Conservation (phyloP, 2,888 invertebrate species). For the Protonemura montana region DNA sequence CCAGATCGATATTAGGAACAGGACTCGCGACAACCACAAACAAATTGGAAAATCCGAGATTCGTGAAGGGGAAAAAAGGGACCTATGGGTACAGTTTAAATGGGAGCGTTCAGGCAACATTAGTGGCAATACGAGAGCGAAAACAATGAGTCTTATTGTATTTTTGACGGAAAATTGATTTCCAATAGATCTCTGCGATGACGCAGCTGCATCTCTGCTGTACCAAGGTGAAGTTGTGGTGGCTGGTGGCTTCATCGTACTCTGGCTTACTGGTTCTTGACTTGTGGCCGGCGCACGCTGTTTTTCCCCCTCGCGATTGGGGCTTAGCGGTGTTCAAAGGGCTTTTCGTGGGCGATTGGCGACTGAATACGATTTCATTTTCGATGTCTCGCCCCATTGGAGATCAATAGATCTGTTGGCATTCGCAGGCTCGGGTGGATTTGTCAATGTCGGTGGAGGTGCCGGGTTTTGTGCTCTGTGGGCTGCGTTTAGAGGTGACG, state of each 20-base stretch:
- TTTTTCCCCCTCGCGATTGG: not conserved
- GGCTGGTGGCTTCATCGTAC: no score
- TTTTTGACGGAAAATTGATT: not conserved
- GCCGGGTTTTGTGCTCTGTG: not conserved
- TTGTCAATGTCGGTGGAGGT: not conserved
- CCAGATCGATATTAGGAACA: slow-evolving; percentile 1
- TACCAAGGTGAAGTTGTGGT: not conserved
- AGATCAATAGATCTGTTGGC: not conserved
- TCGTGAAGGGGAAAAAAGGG: not conserved
- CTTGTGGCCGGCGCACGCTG: no score
- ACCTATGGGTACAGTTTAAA: not conserved
- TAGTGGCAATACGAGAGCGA: not conserved
- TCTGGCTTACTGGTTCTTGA: no score
- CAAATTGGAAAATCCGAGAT: slow-evolving; percentile 31
- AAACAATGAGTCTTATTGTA: not conserved
- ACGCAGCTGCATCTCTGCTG: not conserved
- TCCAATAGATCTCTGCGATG: not conserved
- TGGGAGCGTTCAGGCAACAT: not conserved
- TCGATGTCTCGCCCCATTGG: not conserved
- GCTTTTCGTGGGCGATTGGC: not conserved
- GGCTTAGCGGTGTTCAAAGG: not conserved
- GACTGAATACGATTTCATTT: not conserved
- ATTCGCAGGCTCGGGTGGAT: not conserved
- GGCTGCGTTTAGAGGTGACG: not conserved
- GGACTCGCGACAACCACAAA: slow-evolving; percentile 19